These are phyloP conservation scores for Loxodonta africana DNA, from an alignment of 2,113 vertebrate genomes.

Conservation along the genomic window DNA sequence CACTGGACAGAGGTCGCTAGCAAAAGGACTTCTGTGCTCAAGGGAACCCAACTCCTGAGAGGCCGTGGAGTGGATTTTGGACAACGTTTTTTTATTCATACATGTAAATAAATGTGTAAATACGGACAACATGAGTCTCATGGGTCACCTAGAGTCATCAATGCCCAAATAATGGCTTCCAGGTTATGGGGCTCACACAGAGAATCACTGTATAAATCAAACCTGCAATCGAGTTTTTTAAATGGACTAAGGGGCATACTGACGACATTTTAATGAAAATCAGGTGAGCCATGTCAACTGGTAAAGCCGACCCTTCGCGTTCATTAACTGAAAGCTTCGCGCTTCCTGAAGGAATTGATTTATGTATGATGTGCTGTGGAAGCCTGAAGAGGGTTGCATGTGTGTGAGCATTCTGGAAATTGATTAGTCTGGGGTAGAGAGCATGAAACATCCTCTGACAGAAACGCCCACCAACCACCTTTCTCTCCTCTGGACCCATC, in stretches of 20 bases:
- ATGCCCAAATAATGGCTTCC: background rate
- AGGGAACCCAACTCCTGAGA: background rate
- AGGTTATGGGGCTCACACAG: background rate
- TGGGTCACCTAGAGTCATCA: background rate
- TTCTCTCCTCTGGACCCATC: background rate
- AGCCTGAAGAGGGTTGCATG: background rate
- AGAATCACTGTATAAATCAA: background rate
- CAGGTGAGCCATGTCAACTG: background rate
- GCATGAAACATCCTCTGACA: background rate
- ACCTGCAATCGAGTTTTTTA: background rate
- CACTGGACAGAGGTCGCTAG: background rate
- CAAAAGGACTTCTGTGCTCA: background rate
- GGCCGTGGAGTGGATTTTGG: background rate
- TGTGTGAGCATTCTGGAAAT: background rate
- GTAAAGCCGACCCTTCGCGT: background rate
- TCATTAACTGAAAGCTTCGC: background rate
- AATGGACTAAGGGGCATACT: background rate
- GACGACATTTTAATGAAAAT: background rate
- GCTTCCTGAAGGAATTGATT: background rate
- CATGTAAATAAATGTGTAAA: background rate
- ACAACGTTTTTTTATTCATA: background rate
- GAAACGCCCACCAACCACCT: background rate
- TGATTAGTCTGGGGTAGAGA: background rate
- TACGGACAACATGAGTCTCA: background rate
- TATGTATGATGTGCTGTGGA: fast-evolving